phyloP scores from a whole-genome alignment of 1,140 invertebrate genomes.

The Sogatella furcifera region DNA sequence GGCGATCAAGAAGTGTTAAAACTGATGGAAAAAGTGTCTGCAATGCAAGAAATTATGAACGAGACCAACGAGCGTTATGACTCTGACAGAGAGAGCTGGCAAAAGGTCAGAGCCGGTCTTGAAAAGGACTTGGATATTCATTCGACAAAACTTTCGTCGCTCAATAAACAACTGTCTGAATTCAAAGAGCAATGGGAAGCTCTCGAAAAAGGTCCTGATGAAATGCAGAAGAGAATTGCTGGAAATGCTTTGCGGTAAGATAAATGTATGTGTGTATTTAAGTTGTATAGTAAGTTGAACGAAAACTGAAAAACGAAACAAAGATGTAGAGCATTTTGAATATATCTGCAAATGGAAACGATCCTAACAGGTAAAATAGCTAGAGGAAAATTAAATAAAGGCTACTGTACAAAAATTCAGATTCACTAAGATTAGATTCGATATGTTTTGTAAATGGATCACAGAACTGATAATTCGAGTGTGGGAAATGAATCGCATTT shows the following conservation, averaged over 20 bases:
- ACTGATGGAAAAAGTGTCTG: slow-evolving; percentile 12
- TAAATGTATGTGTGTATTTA: no score
- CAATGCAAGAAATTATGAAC: slow-evolving; percentile 15
- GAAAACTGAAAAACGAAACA: no score
- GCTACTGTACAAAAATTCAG: no score
- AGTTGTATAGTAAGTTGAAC: no score
- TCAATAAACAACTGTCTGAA: slow-evolving; percentile 10
- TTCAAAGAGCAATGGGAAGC: slow-evolving; percentile 14
- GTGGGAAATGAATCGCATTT: background rate
- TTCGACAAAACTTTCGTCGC: slow-evolving; percentile 8
- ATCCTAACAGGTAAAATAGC: no score
- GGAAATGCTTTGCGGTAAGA: slow-evolving; percentile 10
- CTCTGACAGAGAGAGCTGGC: slow-evolving; percentile 18
- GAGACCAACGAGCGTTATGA: slow-evolving; percentile 19
- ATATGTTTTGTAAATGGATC: no score
- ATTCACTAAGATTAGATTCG: no score
- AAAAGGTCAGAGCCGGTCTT: slow-evolving; percentile 13
- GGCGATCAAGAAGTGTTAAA: slow-evolving; percentile 8
- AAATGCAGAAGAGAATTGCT: slow-evolving; percentile 15
- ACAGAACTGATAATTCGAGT: no score
- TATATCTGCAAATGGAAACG: no score
- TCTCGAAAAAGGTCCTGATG: slow-evolving; percentile 17
- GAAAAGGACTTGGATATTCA: slow-evolving; percentile 16
- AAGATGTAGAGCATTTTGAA: no score
- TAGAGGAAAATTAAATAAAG: no score